Conservation (phyloP, 2,888 invertebrate genomes). For the Autographa gamma region DNA sequence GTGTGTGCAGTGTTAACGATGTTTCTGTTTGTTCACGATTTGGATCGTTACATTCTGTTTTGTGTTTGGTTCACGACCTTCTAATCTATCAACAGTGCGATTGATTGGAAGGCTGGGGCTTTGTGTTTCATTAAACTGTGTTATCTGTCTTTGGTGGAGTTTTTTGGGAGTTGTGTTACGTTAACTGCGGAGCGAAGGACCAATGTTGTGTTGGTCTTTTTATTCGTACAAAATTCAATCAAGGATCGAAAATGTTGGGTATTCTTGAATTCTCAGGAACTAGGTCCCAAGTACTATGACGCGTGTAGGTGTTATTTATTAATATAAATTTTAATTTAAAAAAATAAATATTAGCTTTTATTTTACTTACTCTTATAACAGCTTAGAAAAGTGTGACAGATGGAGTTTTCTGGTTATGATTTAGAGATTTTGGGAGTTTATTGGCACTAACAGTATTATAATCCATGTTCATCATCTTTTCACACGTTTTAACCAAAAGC, state of each 20-base stretch:
- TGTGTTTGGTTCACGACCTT: conserved; percentile 17
- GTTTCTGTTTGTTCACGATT: conserved; percentile 36
- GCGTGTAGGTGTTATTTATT: too few relatives aligned
- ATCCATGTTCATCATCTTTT: neutral
- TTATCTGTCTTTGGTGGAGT: neutral
- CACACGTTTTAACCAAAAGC: conserved; percentile 1
- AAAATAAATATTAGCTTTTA: too few relatives aligned
- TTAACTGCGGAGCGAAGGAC: neutral
- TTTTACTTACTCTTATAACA: too few relatives aligned
- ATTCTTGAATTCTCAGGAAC: neutral
- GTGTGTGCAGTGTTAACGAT: conserved; percentile 29
- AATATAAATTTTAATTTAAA: too few relatives aligned
- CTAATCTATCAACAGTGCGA: conserved; percentile 12
- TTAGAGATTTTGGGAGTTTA: too few relatives aligned
- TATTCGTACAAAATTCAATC: too few relatives aligned
- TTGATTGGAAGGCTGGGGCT: conserved; percentile 16
- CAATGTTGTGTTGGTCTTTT: neutral
- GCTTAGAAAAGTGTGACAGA: too few relatives aligned
- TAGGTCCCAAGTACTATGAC: too few relatives aligned
- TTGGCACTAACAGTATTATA: too few relatives aligned
- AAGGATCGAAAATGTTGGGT: neutral
- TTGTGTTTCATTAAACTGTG: neutral
- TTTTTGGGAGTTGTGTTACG: neutral
- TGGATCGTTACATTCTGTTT: conserved; percentile 27
- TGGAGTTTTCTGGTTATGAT: too few relatives aligned